Conservation (phyloP, 2,113 vertebrate species). For the Nothoprocta pentlandii region DNA sequence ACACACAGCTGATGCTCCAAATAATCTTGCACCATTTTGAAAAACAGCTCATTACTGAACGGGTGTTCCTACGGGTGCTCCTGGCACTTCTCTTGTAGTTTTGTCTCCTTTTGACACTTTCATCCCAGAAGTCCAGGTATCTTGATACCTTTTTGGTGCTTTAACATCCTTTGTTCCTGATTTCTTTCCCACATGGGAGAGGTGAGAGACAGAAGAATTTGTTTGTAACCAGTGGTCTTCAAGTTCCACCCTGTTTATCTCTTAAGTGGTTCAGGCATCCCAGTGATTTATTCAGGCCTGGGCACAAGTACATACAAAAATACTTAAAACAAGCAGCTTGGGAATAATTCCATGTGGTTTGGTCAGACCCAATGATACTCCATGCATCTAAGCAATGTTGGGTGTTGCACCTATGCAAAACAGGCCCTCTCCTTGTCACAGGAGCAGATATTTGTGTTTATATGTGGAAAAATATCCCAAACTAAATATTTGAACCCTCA, state of each 20-base stretch:
- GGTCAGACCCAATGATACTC: too few relatives aligned
- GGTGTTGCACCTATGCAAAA: too few relatives aligned
- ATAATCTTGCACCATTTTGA: constrained; percentile 11
- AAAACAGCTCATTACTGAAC: background rate
- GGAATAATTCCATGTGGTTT: background rate
- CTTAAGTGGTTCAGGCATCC: background rate
- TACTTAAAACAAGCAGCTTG: background rate
- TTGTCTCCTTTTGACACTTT: background rate
- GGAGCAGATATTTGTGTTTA: too few relatives aligned
- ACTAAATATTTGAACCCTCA: too few relatives aligned
- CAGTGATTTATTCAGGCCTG: background rate
- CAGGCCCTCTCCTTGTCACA: too few relatives aligned
- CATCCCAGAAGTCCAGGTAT: background rate
- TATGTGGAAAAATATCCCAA: too few relatives aligned
- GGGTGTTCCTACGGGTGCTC: background rate
- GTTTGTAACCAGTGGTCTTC: background rate
- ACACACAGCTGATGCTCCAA: constrained; percentile 38
- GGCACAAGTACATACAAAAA: background rate
- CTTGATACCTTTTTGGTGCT: background rate
- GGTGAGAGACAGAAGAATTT: background rate
- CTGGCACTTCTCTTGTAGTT: background rate
- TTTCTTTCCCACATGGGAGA: background rate
- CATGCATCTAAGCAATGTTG: too few relatives aligned
- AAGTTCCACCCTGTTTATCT: background rate
- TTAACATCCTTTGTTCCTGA: background rate